These are phyloP conservation scores for Thecophora atra DNA, from an alignment of 2,888 invertebrate species.

Conservation along the genomic window DNA sequence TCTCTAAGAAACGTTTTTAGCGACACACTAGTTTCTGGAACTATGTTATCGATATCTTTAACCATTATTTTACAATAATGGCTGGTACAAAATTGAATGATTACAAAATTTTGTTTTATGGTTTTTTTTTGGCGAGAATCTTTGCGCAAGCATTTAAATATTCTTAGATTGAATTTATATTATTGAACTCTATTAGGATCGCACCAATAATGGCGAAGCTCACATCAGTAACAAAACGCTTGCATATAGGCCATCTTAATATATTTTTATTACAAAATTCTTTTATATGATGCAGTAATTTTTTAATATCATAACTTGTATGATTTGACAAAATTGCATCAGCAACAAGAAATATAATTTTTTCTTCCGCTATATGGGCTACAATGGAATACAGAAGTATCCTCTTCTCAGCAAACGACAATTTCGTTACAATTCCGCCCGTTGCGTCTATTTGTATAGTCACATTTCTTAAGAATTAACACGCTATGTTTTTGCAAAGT, in stretches of 20 bases:
- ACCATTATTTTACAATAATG: slow-evolving; percentile 13
- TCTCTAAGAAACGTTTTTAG: no score
- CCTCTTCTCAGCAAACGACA: no score
- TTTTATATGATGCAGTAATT: slow-evolving; percentile 9
- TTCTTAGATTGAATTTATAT: slow-evolving; percentile 2
- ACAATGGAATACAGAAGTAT: no score
- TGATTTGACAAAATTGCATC: no score
- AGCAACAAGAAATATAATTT: no score
- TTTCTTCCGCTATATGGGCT: no score
- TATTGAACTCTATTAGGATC: neutral
- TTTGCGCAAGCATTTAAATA: neutral
- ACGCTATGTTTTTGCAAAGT: no score
- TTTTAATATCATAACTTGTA: no score
- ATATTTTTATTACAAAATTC: neutral
- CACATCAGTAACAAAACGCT: slow-evolving; percentile 2
- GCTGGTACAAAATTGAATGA: slow-evolving; percentile 2
- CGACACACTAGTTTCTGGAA: neutral
- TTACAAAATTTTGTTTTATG: slow-evolving; percentile 1
- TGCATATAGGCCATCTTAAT: slow-evolving; percentile 11
- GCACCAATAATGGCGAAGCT: slow-evolving; percentile 12
- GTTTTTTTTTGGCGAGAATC: neutral
- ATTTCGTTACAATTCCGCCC: no score
- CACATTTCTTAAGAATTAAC: no score
- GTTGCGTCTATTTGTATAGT: no score
- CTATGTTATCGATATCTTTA: neutral